Evolutionary conservation across 2,113 vertebrate species (phyloP).

Genomic region (Corythaixoides concolor): DNA sequence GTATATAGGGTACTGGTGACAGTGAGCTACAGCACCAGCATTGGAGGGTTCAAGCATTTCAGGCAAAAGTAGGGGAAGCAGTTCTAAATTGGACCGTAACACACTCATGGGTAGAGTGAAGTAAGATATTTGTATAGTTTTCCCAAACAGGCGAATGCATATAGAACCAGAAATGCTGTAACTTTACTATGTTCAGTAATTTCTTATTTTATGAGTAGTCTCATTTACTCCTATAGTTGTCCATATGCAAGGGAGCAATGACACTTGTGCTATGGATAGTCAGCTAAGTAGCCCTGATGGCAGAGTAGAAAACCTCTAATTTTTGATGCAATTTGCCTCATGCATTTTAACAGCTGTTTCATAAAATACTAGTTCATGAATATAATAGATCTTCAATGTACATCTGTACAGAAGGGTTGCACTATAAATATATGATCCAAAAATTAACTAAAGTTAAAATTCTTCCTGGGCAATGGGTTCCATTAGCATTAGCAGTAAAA

Average conservation of each 20-base stretch:
- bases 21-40: not conserved
- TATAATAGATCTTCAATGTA: not conserved
- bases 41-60: not conserved
- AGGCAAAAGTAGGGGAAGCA: not conserved
- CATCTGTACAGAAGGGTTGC: not conserved
- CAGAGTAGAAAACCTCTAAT: not conserved
- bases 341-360: not conserved
- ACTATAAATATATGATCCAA: not conserved
- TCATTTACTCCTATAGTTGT: not conserved
- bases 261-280: not conserved
- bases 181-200: not conserved
- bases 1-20: rapidly evolving
- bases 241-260: not conserved
- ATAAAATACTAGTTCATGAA: not conserved
- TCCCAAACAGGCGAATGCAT: not conserved
- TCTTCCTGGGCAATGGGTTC: not conserved
- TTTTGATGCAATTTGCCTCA: not conserved
- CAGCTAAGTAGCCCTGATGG: not conserved
- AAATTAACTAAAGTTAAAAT: not conserved
- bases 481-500: not conserved
- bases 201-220: not conserved
- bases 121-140: not conserved
- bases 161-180: not conserved
- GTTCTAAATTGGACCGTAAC: not conserved
- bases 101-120: not conserved